These are phyloP conservation scores for Aspidapion aeneum DNA, from an alignment of 2,888 invertebrate genomes.

Conservation along the genomic window DNA sequence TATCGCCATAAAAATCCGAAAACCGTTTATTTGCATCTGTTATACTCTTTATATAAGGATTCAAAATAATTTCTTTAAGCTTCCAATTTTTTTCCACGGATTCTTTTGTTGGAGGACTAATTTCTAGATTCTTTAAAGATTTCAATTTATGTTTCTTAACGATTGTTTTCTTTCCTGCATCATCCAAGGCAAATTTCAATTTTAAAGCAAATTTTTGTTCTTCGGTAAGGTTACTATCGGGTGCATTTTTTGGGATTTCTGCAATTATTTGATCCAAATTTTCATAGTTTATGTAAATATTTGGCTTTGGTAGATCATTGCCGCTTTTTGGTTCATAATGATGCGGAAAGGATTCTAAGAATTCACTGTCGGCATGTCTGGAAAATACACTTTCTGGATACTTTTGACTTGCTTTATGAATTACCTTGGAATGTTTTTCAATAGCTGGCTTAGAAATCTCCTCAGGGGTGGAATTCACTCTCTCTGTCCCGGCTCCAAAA, in stretches of 20 bases:
- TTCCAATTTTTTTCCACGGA: constrained; percentile 36
- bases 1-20: neutral
- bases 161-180: constrained; percentile 34
- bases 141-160: constrained; percentile 31
- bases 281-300: constrained; percentile 26
- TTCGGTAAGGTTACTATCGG: constrained; percentile 33
- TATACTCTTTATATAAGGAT: constrained; percentile 23
- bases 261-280: constrained; percentile 35
- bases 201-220: constrained; percentile 38
- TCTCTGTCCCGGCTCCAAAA: neutral
- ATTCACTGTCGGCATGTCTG: neutral
- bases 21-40: neutral
- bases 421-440: neutral
- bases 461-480: too few species aligned
- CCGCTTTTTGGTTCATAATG: neutral
- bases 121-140: constrained; percentile 26
- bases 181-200: constrained; percentile 35
- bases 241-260: constrained; percentile 32
- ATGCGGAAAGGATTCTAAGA: neutral
- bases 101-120: constrained; percentile 36
- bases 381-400: constrained; percentile 3
- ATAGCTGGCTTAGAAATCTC: neutral
- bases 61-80: constrained; percentile 28
- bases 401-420: too few species aligned
- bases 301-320: constrained; percentile 20